Conservation (phyloP, 2,797 vertebrate species). For the Cetoscarus ocellatus region DNA sequence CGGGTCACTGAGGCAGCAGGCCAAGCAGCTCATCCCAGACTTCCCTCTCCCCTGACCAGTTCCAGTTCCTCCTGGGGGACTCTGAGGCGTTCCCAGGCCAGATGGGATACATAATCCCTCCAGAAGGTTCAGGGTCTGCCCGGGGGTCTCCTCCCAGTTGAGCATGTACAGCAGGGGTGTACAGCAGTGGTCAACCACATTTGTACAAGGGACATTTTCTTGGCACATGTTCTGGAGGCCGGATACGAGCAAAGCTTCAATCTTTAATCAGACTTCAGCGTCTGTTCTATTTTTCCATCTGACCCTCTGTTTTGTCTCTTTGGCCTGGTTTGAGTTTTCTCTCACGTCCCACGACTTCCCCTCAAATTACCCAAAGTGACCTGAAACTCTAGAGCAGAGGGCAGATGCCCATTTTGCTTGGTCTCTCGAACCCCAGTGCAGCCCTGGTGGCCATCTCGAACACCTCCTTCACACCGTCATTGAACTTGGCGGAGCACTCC, state of each 20-base stretch:
- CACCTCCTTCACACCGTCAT: slow-evolving; percentile 96
- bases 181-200: too few species aligned
- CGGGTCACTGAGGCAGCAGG: too few species aligned
- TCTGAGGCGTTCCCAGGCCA: too few species aligned
- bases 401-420: slow-evolving; percentile 83
- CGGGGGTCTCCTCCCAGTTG: too few species aligned
- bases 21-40: too few species aligned
- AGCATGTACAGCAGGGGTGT: too few species aligned
- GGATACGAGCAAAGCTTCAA: slow-evolving; percentile 18
- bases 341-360: slow-evolving; percentile 9
- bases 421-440: slow-evolving; percentile 92
- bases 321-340: slow-evolving; percentile 50
- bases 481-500: slow-evolving; percentile 97
- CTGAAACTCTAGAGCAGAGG: slow-evolving; percentile 78
- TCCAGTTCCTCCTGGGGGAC: too few species aligned
- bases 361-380: slow-evolving; percentile 2
- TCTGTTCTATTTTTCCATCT: slow-evolving; percentile 20
- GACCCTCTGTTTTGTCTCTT: slow-evolving; percentile 25
- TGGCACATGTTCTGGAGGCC: too few species aligned
- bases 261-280: slow-evolving; percentile 22
- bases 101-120: too few species aligned
- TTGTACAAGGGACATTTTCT: too few species aligned
- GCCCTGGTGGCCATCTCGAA: slow-evolving; percentile 99
- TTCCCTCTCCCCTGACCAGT: too few species aligned
- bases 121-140: too few species aligned